Evolutionary conservation across 2,888 invertebrate genomes (phyloP), one percentile per base, ranked within the genome.

Genomic region (Eulithis prunata): DNA sequence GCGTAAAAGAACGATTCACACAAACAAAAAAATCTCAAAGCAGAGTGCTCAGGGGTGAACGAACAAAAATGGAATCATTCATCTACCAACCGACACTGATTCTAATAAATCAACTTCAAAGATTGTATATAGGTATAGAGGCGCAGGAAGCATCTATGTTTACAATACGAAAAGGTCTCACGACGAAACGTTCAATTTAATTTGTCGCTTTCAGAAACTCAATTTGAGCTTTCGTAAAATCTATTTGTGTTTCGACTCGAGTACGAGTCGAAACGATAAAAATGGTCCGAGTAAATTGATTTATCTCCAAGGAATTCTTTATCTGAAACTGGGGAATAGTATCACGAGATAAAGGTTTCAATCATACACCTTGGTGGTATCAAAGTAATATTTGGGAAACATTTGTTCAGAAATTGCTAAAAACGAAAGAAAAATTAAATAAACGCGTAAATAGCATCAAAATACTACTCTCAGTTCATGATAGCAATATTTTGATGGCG

Each of bases 201-300:
- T 72, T 76, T 65, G 78, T 79, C 78, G 71, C 73, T 66, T 71
- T 70, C 78, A 78, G 73, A 75, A 80, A 83, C 77, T 75, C 75
- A 77, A 85, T 83, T 83, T 78, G 70, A 77, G 76, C 79, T 72
- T 77, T 76, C 73, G 71, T 71, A 68, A 77, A 77, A 79, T 78
- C 77, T 79, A 83, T 80, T 80, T 80, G 75, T 78, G 69, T 80
- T 79, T 77, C 79, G 69, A 76, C 71, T 79, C 75, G 67, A 68
- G 58, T 49, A 53, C 62, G 77, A 74, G 75, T 47, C 57, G 59
- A 63, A 47, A 74, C 73, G 21, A 79, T 71, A 76, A 77, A 79
- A 80, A 78, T 74, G 75, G 66, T 72, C 62, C 68, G 68, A 38
- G 66, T 60, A 77, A 81, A 81, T 82, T 78, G 75, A 83, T 81